Conservation (phyloP, 2,113 vertebrate genomes). For the Pantherophis guttatus region DNA sequence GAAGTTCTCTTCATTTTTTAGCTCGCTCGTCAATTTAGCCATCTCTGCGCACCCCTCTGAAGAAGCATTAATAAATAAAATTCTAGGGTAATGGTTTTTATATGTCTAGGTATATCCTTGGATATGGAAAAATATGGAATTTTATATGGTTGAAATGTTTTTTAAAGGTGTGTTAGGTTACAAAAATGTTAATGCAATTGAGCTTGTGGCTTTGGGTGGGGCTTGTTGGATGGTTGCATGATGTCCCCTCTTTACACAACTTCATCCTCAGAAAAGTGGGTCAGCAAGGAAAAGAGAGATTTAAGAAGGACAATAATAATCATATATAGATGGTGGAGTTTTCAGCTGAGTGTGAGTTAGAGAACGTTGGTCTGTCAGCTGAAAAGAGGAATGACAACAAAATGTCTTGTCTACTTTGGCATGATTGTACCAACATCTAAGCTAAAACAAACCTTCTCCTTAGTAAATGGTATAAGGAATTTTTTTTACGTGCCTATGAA, state of each 20-base stretch:
- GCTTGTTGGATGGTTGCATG: background rate
- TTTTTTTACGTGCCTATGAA: background rate
- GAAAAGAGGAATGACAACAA: background rate
- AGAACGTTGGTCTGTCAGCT: background rate
- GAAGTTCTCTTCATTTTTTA: too few relatives aligned
- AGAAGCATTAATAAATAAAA: too few relatives aligned
- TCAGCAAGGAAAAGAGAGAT: background rate
- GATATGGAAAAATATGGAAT: background rate
- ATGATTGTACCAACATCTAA: background rate
- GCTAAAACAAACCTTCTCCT: background rate
- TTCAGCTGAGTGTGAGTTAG: background rate
- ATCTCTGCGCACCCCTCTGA: too few relatives aligned
- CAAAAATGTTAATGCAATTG: background rate
- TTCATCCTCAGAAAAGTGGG: background rate
- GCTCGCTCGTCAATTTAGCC: too few relatives aligned
- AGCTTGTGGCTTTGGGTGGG: background rate
- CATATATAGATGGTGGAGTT: background rate
- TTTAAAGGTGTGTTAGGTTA: background rate
- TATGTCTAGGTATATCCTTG: background rate
- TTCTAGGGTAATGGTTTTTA: background rate
- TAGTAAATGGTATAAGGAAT: background rate
- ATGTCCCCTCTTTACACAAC: background rate
- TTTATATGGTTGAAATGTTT: background rate
- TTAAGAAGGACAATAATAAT: background rate
- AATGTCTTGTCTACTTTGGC: background rate